Evolutionary conservation across 2,797 vertebrate genomes (phyloP).

Genomic region (Mormyrus hasselquistii): DNA sequence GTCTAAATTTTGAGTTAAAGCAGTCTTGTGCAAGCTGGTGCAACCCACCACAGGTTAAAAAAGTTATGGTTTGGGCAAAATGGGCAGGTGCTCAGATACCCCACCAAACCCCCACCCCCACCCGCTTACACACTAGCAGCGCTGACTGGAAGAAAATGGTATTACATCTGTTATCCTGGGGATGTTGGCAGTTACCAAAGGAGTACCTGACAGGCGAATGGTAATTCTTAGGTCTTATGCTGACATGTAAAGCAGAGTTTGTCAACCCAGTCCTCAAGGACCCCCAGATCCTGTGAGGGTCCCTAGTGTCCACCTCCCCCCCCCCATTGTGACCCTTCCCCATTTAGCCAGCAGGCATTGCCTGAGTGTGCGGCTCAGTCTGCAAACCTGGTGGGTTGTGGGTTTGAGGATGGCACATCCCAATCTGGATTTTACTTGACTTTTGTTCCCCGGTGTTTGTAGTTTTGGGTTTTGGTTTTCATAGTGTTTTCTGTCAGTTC

Average conservation of each 20-base stretch:
- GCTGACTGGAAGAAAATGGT: neutral
- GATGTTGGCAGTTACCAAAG: neutral
- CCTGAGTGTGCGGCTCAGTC: neutral
- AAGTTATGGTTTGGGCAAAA: neutral
- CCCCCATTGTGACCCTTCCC: neutral
- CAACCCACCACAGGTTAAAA: neutral
- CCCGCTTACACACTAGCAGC: neutral
- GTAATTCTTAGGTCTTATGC: neutral
- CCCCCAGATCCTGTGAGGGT: neutral
- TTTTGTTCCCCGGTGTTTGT: neutral
- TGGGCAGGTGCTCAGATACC: neutral
- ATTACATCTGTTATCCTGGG: neutral
- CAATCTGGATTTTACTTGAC: neutral
- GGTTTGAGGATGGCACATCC: neutral
- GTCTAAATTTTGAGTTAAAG: neutral
- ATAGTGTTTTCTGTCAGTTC: neutral
- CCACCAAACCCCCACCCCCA: neutral
- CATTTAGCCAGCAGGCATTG: too few species aligned
- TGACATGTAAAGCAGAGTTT: neutral
- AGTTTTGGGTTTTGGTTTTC: neutral
- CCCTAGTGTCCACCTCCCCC: neutral
- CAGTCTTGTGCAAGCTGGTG: neutral
- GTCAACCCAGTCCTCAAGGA: neutral
- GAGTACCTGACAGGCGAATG: neutral
- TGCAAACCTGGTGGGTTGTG: neutral